Evolutionary conservation across 2,113 vertebrate genomes (phyloP), one percentile per base, ranked within the genome.

Genomic region (Glaucomys volans): DNA sequence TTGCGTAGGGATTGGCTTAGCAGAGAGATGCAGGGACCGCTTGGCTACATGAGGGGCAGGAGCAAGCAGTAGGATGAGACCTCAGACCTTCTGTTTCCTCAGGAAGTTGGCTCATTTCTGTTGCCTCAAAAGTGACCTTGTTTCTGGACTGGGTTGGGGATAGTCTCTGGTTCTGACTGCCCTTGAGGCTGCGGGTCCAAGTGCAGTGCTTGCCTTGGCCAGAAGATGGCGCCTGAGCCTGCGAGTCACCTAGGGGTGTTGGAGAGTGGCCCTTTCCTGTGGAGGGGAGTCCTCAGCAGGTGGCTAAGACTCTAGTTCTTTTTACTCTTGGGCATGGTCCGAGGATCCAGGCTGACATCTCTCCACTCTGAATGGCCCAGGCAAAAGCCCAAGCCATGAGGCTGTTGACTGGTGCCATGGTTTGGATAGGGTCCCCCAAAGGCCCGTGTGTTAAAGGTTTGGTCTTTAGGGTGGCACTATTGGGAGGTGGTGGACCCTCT

Each of bases 201-300:
- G 35, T 96, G 90, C 80, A 95, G 59, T 97, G 79, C 81, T 76
- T 9, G 75, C 26, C 16, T 14, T 94, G 71, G 69, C 96, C 98
- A 95, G 98, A 40, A 98, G 98, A 95, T 98, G 98, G 97, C 95
- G 32, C 80, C 47, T 50, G 90, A 96, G 97, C 77, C 76, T 85
- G 84, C n/a, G 67, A 24, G 26, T 95, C 91, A 2, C 28, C 64
- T 52, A 62, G 80, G 74, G 86, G 30, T 64, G 40, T 80, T 64
- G 57, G 20, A 47, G 76, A 12, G 42, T 5, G 0, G 0, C 54
- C 90, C 67, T 88, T 96, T 71, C 18, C 24, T 90, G 8, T 1
- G 0, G 4, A 12, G 87, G 54, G 40, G 54, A 57, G 42, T 16
- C 50, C 20, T 7, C n/a, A 76, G 26, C 3, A 8, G 47, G 42